phyloP scores from a whole-genome alignment of 2,113 vertebrate species.

The Lepisosteus osseus region DNA sequence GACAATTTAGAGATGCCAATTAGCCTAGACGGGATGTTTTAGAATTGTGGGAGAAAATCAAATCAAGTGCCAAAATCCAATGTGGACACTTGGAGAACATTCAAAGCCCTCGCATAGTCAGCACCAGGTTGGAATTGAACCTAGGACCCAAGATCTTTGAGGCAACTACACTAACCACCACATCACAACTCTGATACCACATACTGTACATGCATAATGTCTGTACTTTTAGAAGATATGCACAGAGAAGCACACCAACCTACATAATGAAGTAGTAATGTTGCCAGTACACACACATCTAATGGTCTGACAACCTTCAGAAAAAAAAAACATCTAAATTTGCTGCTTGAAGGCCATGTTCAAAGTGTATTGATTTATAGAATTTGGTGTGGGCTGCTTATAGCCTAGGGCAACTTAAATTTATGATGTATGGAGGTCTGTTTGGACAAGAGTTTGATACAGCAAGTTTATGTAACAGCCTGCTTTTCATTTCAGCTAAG shows the following conservation, averaged over 20 bases:
- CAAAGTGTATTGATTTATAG: slow-evolving; percentile 15
- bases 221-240: neutral
- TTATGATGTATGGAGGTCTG: neutral
- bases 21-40: too few species aligned
- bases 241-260: neutral
- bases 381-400: slow-evolving; percentile 9
- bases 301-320: neutral
- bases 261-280: neutral
- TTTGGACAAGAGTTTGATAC: neutral
- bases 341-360: slow-evolving; percentile 7
- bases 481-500: too few species aligned
- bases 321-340: slow-evolving; percentile 6
- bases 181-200: too few species aligned
- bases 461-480: neutral
- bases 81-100: too few species aligned
- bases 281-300: neutral
- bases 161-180: too few species aligned
- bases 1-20: too few species aligned
- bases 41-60: too few species aligned
- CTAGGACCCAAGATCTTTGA: too few species aligned
- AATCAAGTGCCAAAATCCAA: too few species aligned
- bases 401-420: neutral
- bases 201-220: too few species aligned
- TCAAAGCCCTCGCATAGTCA: too few species aligned
- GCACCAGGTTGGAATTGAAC: too few species aligned